These are phyloP conservation scores for Hestina assimilis DNA, from an alignment of 1,140 invertebrate genomes.

Conservation along the genomic window DNA sequence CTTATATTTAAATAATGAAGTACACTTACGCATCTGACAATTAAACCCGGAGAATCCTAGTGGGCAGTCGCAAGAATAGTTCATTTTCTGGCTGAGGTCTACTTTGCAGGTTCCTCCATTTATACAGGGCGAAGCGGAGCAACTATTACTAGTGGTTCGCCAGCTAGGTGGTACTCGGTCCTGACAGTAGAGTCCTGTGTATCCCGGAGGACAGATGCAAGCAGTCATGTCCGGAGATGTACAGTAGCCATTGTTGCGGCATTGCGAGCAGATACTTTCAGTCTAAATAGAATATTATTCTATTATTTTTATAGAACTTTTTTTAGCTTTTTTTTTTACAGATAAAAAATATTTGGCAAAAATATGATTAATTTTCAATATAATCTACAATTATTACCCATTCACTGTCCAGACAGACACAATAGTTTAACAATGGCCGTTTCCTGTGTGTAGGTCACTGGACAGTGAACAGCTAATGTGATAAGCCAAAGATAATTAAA, in stretches of 20 bases:
- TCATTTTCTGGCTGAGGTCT: slow-evolving; percentile 68
- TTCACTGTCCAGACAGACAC: no score
- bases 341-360: no score
- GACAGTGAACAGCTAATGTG: no score
- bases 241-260: slow-evolving; percentile 68
- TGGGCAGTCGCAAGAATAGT: slow-evolving; percentile 88
- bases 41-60: slow-evolving; percentile 86
- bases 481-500: no score
- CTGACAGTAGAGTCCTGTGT: slow-evolving; percentile 85
- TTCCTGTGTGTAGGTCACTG: no score
- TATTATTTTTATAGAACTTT: neutral
- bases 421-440: no score
- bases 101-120: slow-evolving; percentile 88
- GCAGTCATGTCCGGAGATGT: slow-evolving; percentile 52
- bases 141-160: slow-evolving; percentile 74
- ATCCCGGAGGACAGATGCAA: slow-evolving; percentile 77
- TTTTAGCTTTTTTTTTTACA: no score
- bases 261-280: slow-evolving; percentile 63
- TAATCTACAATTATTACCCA: no score
- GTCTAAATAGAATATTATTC: slow-evolving; percentile 19
- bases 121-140: slow-evolving; percentile 85
- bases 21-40: slow-evolving; percentile 86
- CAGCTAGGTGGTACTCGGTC: slow-evolving; percentile 65
- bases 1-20: neutral
- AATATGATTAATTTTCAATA: no score